Conservation (phyloP, 2,797 vertebrate genomes). For the Anabacerthia variegaticeps region DNA sequence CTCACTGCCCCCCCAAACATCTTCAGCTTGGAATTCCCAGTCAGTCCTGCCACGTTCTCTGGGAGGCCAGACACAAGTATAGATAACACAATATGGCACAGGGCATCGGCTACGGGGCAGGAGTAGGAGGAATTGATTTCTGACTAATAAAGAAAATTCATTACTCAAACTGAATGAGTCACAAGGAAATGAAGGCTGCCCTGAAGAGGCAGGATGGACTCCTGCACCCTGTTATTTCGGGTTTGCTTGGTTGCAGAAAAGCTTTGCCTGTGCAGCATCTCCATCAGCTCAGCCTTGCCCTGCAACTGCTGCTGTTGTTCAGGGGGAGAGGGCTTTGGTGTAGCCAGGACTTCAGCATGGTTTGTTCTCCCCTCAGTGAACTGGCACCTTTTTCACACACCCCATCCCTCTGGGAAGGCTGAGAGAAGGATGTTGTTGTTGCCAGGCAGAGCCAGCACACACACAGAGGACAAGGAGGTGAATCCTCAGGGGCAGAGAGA, state of each 20-base stretch:
- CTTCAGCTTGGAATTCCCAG: neutral
- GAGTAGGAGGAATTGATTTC: slow-evolving; percentile 56
- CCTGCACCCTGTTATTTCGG: neutral
- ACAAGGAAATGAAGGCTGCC: slow-evolving; percentile 44
- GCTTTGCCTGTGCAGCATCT: neutral
- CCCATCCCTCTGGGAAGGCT: accelerated
- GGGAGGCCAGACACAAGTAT: neutral
- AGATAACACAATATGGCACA: neutral
- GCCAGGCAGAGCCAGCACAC: neutral
- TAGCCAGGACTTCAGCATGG: neutral
- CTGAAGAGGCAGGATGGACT: slow-evolving; percentile 29
- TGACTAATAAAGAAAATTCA: slow-evolving; percentile 62
- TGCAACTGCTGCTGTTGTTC: neutral
- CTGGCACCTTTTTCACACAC: neutral
- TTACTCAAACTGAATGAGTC: slow-evolving; percentile 51
- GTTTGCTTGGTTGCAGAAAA: neutral
- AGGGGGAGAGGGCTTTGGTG: too few relatives aligned
- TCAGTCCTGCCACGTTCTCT: neutral
- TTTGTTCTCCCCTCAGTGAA: neutral
- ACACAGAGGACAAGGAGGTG: neutral
- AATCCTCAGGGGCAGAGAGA: neutral
- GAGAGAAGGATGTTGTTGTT: neutral
- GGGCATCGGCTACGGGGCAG: slow-evolving; percentile 8
- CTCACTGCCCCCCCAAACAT: neutral
- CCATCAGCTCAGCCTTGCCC: slow-evolving; percentile 24